Evolutionary conservation across 2,113 vertebrate genomes (phyloP).

Genomic region (Prionailurus viverrinus): DNA sequence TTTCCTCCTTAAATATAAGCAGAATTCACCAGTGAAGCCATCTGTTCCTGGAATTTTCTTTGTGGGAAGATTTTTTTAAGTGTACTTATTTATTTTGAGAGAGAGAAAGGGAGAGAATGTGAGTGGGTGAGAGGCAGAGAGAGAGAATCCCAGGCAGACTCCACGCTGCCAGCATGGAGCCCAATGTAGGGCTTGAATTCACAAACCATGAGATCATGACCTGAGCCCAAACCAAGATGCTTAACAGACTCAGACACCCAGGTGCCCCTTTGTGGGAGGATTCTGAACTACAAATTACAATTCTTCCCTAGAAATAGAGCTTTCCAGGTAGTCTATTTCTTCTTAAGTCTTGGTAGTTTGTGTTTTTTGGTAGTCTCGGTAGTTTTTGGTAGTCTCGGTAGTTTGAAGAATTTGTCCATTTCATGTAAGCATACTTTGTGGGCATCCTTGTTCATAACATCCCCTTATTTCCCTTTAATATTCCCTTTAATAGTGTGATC

Average conservation of each 20-base stretch:
- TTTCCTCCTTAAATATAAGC: background rate
- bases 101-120: too few species aligned
- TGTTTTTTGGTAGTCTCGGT: too few species aligned
- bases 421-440: background rate
- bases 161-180: too few species aligned
- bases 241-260: too few species aligned
- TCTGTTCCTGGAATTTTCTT: background rate
- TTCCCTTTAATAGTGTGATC: background rate
- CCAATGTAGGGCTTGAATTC: too few species aligned
- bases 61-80: background rate
- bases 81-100: too few species aligned
- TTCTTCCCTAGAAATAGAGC: background rate
- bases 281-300: background rate
- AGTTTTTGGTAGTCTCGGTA: too few species aligned
- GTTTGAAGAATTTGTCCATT: background rate
- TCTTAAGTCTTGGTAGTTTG: background rate
- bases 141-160: too few species aligned
- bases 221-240: too few species aligned
- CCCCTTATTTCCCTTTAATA: background rate
- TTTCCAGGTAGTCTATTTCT: background rate
- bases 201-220: too few species aligned
- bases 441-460: background rate
- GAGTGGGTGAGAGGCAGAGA: too few species aligned
- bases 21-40: background rate
- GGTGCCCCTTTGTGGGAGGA: background rate